phyloP scores from a whole-genome alignment of 2,888 invertebrate genomes.

The Volucella zonaria region DNA sequence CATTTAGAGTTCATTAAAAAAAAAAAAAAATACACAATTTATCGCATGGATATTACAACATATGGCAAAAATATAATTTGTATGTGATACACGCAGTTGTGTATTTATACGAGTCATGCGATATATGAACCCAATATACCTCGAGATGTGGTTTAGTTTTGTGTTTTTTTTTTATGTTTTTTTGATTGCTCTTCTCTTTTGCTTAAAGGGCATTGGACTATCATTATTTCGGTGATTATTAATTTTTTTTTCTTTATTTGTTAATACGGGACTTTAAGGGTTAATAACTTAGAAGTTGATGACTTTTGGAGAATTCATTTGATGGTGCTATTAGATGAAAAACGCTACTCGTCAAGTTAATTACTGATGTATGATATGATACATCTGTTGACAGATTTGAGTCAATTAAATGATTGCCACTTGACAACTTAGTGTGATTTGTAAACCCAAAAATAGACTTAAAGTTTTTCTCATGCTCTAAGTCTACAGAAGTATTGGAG shows the following conservation, averaged over 20 bases:
- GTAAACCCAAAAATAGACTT: too few species aligned
- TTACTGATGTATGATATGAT: too few species aligned
- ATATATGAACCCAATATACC: conserved; percentile 11
- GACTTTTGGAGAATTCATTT: neutral
- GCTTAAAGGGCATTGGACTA: conserved; percentile 48
- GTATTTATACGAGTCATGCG: conserved; percentile 40
- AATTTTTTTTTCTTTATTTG: conserved; percentile 12
- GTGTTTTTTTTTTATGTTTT: neutral
- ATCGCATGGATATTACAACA: conserved; percentile 16
- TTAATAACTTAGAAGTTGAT: conserved; percentile 32
- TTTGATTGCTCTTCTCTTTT: neutral
- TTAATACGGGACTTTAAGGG: conserved; percentile 33
- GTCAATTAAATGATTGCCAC: too few species aligned
- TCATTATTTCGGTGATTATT: conserved; percentile 39
- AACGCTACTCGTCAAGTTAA: too few species aligned
- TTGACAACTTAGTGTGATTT: too few species aligned
- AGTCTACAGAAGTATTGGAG: too few species aligned
- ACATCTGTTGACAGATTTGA: too few species aligned
- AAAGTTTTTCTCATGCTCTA: too few species aligned
- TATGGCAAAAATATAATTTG: conserved; percentile 14
- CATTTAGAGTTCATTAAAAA: conserved; percentile 39
- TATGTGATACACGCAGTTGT: conserved; percentile 37
- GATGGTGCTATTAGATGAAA: too few species aligned
- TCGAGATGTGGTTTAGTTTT: conserved; percentile 1
- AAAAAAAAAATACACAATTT: neutral